Evolutionary conservation across 2,888 invertebrate species (phyloP).

Genomic region (Laothoe populi): DNA sequence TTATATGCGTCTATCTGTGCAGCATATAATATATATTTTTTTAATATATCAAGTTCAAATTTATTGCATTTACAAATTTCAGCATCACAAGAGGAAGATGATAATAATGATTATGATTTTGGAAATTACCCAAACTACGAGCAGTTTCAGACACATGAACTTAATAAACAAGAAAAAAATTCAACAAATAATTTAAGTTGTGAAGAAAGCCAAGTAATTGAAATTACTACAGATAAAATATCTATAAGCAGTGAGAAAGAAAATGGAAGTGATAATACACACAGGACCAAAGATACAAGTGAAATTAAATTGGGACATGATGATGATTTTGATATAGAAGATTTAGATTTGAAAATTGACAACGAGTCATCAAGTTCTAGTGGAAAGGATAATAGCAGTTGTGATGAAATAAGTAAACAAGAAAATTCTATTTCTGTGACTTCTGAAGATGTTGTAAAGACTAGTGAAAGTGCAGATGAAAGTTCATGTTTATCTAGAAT

Average conservation of each 20-base stretch:
- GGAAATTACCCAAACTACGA: constrained; percentile 63
- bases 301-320: constrained; percentile 49
- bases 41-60: not conserved
- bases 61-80: not conserved
- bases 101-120: constrained; percentile 66
- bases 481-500: not conserved
- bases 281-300: constrained; percentile 39
- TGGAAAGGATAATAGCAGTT: constrained; percentile 13
- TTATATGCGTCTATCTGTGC: too few relatives aligned
- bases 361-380: constrained; percentile 25
- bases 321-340: constrained; percentile 63
- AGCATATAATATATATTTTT: too few relatives aligned
- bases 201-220: constrained; percentile 34
- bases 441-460: constrained; percentile 10
- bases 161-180: constrained; percentile 27
- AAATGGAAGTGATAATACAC: constrained; percentile 30
- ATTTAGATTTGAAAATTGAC: constrained; percentile 66
- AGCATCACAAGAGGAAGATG: constrained; percentile 77
- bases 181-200: not conserved
- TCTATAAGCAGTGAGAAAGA: constrained; percentile 32
- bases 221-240: constrained; percentile 31
- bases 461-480: not conserved
- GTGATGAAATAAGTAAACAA: constrained; percentile 11
- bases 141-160: constrained; percentile 22
- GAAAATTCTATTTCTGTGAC: not conserved